Conservation (phyloP, 2,113 vertebrate species). For the Cathartes aura region DNA sequence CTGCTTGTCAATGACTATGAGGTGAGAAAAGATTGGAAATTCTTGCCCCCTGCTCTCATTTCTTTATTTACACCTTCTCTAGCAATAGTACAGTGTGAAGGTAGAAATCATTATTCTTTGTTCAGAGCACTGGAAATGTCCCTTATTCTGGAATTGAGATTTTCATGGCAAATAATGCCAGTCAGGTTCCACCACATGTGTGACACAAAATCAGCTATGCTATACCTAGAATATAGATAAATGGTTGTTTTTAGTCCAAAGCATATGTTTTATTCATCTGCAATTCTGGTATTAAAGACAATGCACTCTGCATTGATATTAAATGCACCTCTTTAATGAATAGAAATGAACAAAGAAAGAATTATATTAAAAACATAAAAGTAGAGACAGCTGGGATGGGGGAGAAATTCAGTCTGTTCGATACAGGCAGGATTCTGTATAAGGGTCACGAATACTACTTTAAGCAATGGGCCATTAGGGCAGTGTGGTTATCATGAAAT, state of each 20-base stretch:
- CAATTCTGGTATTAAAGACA: background rate
- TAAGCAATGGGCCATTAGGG: conserved; percentile 32
- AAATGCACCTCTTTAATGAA: background rate
- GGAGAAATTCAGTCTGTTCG: background rate
- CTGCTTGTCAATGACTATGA: background rate
- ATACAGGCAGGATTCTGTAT: background rate
- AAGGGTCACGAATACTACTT: conserved; percentile 55
- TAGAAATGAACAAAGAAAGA: background rate
- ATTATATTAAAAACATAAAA: background rate
- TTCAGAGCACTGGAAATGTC: background rate
- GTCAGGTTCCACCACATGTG: background rate
- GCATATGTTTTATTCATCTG: background rate
- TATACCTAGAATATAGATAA: background rate
- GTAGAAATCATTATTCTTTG: background rate
- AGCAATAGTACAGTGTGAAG: background rate
- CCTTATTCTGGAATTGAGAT: background rate
- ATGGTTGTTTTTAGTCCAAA: background rate
- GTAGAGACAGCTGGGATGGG: background rate
- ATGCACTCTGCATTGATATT: background rate
- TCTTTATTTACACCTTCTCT: background rate
- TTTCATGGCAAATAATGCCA: background rate
- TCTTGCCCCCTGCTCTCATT: background rate
- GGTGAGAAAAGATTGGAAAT: background rate
- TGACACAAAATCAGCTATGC: background rate
- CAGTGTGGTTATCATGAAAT: conserved; percentile 36